Conservation (phyloP, 2,113 vertebrate genomes). For the Tragelaphus strepsiceros region DNA sequence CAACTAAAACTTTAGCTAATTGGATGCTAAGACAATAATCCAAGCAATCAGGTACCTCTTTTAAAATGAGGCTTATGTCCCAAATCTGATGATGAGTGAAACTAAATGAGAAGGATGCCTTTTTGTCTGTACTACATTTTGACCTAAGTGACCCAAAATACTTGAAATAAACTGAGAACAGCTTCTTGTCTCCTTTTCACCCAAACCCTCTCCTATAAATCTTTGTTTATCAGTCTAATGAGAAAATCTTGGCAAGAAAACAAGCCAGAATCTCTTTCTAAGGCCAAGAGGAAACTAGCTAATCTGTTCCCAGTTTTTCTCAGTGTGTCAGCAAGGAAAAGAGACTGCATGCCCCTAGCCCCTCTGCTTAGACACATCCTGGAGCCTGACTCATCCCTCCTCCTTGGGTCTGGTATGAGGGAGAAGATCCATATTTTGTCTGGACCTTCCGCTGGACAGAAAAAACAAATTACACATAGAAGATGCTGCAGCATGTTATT, state of each 20-base stretch:
- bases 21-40: background rate
- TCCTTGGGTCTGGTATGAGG: background rate
- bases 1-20: background rate
- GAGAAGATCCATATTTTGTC: background rate
- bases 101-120: background rate
- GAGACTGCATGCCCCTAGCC: background rate
- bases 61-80: background rate
- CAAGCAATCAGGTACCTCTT: background rate
- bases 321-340: background rate
- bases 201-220: background rate
- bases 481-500: background rate
- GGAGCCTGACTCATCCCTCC: background rate
- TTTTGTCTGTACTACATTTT: background rate
- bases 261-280: background rate
- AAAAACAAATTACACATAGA: background rate
- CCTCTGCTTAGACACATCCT: background rate
- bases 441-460: background rate
- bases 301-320: background rate
- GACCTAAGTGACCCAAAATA: background rate
- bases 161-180: background rate
- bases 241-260: conserved; percentile 3
- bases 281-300: background rate
- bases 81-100: background rate
- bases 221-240: background rate
- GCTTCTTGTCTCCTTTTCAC: background rate